phyloP scores from a whole-genome alignment of 1,140 invertebrate species.

The Aphelinus certus region DNA sequence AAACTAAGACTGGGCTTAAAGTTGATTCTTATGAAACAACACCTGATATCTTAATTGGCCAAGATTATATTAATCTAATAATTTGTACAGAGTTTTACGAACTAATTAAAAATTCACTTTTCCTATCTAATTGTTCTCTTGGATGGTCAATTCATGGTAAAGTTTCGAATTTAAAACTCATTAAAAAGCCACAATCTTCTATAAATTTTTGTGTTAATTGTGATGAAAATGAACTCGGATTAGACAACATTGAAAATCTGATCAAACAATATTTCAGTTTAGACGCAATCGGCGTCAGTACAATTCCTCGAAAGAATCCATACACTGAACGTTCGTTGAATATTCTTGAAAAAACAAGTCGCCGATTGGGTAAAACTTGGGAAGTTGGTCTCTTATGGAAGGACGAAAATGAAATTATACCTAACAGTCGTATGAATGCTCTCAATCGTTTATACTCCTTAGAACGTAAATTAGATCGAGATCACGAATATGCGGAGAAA shows the following conservation, averaged over 20 bases:
- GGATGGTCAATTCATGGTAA: slow-evolving; percentile 15
- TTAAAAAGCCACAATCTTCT: background rate
- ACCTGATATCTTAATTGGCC: slow-evolving; percentile 6
- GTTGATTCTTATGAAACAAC: background rate
- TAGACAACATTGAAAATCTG: background rate
- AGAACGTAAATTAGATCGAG: slow-evolving; percentile 5
- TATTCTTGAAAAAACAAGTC: background rate
- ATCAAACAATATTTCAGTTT: background rate
- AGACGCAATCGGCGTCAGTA: background rate
- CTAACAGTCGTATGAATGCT: background rate
- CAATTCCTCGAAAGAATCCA: background rate
- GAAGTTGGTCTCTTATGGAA: slow-evolving; percentile 6
- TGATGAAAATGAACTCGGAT: background rate
- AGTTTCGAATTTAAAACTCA: background rate
- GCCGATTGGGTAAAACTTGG: background rate
- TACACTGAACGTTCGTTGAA: background rate
- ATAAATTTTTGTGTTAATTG: too few relatives aligned
- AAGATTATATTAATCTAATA: slow-evolving; percentile 16
- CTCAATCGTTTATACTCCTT: background rate
- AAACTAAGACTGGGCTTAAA: background rate
- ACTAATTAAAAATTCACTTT: background rate
- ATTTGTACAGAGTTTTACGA: background rate
- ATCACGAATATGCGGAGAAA: background rate
- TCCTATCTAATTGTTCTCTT: slow-evolving; percentile 2
- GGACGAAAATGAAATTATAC: too few relatives aligned